Evolutionary conservation across 2,113 vertebrate genomes (phyloP), one percentile per base, ranked within the genome.

Genomic region (Oncorhynchus clarkii): DNA sequence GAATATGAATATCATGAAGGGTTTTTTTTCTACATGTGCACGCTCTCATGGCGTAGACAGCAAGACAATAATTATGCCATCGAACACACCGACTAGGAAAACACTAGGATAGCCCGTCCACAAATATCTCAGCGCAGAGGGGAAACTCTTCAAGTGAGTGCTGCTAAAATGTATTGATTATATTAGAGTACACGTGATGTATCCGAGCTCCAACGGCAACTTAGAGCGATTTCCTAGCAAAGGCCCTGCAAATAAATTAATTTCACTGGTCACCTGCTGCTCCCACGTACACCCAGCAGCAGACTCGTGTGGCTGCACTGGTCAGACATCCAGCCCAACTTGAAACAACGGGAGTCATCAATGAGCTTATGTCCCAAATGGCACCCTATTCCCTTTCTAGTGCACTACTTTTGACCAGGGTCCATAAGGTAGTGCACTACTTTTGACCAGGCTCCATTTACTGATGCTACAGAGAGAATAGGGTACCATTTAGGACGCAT

Each of bases 211-310:
- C 39, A 70, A 22, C 68, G 2, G 68, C 5, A 49, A 70, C 14
- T 24, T 13, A 3, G 12, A 22, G 39, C 1, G 20, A 22, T 70
- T 45, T 70, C 12, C n/a, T 27, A 34, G 34, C 31, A 39, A 60
- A 72, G 27, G 27, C 18, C 27, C 27, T 45, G n/a, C n/a, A 66
- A 49, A 65, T 48, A 66, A 49, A 65, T 48, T 49, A 24, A 74
- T 74, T 64, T 74, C 22, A 48, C 72, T 66, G 72, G 72, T 74
- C 72, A 73, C 34, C 72, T 48, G 72, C 73, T 51, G 31, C 62
- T 72, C 27, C 18, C 54, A 18, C n/a, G 5, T 5, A 12, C 8
- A 22, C 13, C 39, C 45, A 49, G 45, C 22, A 22, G 59, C 62
- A 67, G 31, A 74, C 16, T 22, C 2, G 60, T 14, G 24, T 29